Conservation (phyloP, 2,797 vertebrate species). For the Zalophus californianus region DNA sequence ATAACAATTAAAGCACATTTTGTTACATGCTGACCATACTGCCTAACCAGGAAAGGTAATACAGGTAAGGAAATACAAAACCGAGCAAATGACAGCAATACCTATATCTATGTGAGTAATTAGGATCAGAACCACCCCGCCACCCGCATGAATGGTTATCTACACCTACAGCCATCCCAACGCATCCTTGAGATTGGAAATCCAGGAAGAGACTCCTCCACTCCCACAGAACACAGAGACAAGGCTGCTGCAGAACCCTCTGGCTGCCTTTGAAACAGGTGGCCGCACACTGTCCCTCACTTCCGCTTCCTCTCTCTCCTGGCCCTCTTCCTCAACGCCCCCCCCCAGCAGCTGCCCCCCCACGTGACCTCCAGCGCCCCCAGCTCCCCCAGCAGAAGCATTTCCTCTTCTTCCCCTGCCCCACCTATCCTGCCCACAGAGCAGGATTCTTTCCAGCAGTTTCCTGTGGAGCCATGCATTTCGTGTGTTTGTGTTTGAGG, state of each 20-base stretch:
- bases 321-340: neutral
- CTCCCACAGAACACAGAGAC: neutral
- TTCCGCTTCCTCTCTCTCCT: neutral
- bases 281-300: neutral
- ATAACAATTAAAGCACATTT: neutral
- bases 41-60: neutral
- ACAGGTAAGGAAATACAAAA: neutral
- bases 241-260: neutral
- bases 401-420: slow-evolving; percentile 51
- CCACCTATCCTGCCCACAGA: slow-evolving; percentile 44
- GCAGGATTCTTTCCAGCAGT: neutral
- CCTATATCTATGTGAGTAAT: neutral
- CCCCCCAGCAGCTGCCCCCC: neutral
- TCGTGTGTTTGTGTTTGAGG: neutral
- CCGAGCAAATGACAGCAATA: neutral
- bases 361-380: neutral
- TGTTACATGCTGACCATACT: neutral
- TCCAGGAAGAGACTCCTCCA: neutral
- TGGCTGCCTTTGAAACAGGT: neutral
- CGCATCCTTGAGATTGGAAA: neutral
- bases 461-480: slow-evolving; percentile 18
- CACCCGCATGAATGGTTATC: neutral
- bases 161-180: neutral
- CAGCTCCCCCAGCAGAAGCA: neutral
- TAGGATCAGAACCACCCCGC: no score